Conservation (phyloP, 2,797 vertebrate genomes). For the Sparus aurata region DNA sequence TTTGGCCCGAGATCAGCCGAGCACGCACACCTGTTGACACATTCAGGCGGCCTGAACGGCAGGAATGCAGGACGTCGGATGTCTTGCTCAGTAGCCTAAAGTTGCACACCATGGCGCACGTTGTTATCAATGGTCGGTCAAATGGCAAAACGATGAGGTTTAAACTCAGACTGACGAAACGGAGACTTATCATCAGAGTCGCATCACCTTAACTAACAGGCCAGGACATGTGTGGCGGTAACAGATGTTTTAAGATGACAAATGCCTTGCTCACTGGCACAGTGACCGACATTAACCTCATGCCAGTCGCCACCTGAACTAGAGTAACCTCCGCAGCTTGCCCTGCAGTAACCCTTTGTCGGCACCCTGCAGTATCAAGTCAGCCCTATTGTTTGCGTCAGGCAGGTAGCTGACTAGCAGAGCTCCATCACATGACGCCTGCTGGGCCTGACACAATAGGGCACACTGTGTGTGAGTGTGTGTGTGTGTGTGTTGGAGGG, state of each 20-base stretch:
- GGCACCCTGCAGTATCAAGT: slow-evolving; percentile 63
- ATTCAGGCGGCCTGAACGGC: neutral
- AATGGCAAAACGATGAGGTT: neutral
- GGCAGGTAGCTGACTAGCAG: slow-evolving; percentile 81
- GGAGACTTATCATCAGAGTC: neutral
- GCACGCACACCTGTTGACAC: slow-evolving; percentile 2
- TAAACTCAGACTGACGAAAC: neutral
- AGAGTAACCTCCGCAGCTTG: slow-evolving; percentile 69
- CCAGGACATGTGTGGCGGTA: neutral
- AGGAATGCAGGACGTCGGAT: neutral
- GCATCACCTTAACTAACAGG: neutral
- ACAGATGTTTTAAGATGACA: neutral
- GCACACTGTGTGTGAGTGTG: slow-evolving; percentile 63
- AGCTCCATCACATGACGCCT: slow-evolving; percentile 79
- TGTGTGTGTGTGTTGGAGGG: slow-evolving; percentile 54
- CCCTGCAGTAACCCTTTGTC: slow-evolving; percentile 75
- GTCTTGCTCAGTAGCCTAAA: neutral
- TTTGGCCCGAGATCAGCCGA: slow-evolving; percentile 18
- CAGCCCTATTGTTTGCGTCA: slow-evolving; percentile 79
- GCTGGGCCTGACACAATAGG: slow-evolving; percentile 83
- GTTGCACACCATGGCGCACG: neutral
- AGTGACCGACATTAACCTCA: slow-evolving; percentile 24
- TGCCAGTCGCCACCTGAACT: slow-evolving; percentile 55
- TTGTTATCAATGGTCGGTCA: neutral
- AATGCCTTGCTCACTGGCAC: slow-evolving; percentile 13